Percentiles rank a stretch among this genome's conserved stretches.
Conservation (phyloP, 2,113 vertebrate species). For the Eonycteris spelaea region DNA sequence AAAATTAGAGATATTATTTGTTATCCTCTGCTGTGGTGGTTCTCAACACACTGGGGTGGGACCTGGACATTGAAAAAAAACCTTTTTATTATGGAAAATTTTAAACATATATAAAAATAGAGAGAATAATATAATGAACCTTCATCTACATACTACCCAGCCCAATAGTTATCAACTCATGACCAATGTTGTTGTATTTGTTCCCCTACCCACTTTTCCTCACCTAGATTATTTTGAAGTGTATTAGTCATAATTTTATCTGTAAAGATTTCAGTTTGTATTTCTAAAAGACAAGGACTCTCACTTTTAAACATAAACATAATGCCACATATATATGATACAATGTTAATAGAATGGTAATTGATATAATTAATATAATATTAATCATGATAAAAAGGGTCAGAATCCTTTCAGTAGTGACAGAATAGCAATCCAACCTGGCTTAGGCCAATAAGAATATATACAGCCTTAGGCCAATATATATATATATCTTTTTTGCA, state of each 20-base stretch:
- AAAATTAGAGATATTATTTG: background rate
- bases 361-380: too few relatives aligned
- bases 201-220: background rate
- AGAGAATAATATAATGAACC: background rate
- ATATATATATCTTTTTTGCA: background rate
- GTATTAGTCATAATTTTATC: background rate
- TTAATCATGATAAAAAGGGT: too few relatives aligned
- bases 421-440: too few relatives aligned
- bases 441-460: too few relatives aligned
- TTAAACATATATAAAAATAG: background rate
- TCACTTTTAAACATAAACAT: background rate
- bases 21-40: background rate
- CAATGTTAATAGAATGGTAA: too few relatives aligned
- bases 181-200: accelerated
- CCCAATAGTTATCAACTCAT: background rate
- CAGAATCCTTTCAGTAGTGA: too few relatives aligned
- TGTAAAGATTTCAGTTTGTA: background rate
- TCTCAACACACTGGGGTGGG: background rate
- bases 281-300: background rate
- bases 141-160: background rate
- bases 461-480: too few relatives aligned
- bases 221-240: background rate
- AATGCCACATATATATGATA: background rate
- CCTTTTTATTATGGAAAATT: background rate
- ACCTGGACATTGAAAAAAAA: background rate